Evolutionary conservation across 2,113 vertebrate genomes (phyloP).

Genomic region (Kryptolebias marmoratus): DNA sequence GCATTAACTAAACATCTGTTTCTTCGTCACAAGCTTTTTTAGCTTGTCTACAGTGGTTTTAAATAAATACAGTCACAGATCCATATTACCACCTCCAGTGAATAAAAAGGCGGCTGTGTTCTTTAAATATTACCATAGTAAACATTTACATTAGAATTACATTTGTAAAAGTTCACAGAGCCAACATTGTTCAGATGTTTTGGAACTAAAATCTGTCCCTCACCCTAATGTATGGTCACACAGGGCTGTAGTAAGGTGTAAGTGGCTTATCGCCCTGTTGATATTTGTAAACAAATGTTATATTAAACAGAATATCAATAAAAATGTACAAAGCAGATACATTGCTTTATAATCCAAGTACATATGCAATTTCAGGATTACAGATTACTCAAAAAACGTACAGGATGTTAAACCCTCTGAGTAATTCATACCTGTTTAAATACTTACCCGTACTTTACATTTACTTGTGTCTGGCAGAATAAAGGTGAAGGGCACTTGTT

Average conservation of each 20-base stretch:
- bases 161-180: background rate
- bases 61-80: background rate
- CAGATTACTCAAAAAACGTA: background rate
- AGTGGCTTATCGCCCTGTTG: background rate
- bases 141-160: background rate
- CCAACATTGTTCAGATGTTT: background rate
- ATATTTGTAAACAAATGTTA: background rate
- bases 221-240: fast-evolving
- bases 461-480: background rate
- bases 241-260: background rate
- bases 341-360: background rate
- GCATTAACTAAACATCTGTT: too few species aligned
- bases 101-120: background rate
- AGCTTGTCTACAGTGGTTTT: background rate
- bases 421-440: background rate
- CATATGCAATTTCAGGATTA: background rate
- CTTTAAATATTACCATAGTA: background rate
- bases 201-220: background rate
- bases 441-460: background rate
- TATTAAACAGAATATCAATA: background rate
- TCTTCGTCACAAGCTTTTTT: too few species aligned
- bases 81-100: background rate
- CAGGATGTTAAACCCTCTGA: background rate
- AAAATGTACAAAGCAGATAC: background rate
- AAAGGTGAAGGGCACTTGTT: slow-evolving; percentile 30